Evolutionary conservation across 2,888 invertebrate species (phyloP).

Genomic region (Steinernema hermaphroditum): DNA sequence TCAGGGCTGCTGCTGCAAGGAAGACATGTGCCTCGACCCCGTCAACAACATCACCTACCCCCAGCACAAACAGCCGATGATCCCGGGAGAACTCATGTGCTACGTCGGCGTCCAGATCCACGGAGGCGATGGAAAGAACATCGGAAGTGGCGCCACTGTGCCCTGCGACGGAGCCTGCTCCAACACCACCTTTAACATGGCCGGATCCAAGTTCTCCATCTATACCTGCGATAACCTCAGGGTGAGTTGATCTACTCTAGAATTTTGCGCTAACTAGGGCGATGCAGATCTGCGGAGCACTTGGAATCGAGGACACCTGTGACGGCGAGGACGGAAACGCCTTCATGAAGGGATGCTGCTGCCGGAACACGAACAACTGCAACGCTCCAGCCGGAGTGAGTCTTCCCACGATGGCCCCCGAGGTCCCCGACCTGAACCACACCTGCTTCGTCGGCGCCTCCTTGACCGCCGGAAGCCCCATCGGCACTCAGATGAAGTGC

Average conservation of each 20-base stretch:
- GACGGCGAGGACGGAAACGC: not conserved
- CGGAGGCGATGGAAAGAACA: not conserved
- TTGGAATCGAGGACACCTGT: conserved; percentile 8
- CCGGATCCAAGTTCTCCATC: conserved; percentile 21
- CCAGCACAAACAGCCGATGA: not conserved
- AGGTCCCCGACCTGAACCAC: not conserved
- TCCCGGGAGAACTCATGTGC: conserved; percentile 6
- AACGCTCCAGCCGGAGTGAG: conserved; percentile 30
- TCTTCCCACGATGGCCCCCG: conserved; percentile 26
- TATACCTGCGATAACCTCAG: conserved; percentile 32
- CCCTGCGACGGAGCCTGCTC: conserved; percentile 31
- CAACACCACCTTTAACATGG: conserved; percentile 18
- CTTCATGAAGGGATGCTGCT: conserved; percentile 30
- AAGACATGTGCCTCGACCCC: conserved; percentile 22
- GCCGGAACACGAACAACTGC: conserved; percentile 28
- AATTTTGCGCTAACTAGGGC: not conserved
- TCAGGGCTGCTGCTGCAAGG: conserved; percentile 15
- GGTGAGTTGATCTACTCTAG: not conserved
- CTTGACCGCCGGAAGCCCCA: not conserved
- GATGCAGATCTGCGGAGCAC: conserved; percentile 18
- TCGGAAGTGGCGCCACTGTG: conserved; percentile 13
- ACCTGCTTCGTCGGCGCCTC: conserved; percentile 29
- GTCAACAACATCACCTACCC: conserved; percentile 3
- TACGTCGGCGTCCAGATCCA: conserved; percentile 21
- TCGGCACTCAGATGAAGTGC: conserved; percentile 23